Percentiles rank a stretch among this genome's conserved stretches.
These are phyloP conservation scores for Nipponia nippon DNA, from an alignment of 2,113 vertebrate genomes.

Conservation along the genomic window DNA sequence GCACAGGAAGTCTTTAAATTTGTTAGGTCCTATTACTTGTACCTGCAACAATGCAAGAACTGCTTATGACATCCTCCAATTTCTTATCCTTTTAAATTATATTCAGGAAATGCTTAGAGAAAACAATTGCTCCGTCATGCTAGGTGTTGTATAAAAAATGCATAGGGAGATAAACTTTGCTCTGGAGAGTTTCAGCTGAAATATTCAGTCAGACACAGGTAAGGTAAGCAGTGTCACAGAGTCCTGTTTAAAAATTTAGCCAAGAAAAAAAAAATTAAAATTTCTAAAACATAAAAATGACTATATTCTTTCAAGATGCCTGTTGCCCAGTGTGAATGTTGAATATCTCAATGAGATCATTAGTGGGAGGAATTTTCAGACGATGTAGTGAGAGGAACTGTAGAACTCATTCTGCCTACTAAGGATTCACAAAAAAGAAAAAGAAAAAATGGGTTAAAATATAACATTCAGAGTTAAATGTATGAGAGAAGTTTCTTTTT, in stretches of 20 bases:
- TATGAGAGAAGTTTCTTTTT: background rate
- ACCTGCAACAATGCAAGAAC: background rate
- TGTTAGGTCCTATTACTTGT: background rate
- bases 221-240: background rate
- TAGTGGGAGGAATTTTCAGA: background rate
- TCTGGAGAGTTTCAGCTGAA: background rate
- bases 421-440: background rate
- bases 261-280: background rate
- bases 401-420: background rate
- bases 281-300: background rate
- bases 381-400: background rate
- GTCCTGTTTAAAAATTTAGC: background rate
- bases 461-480: background rate
- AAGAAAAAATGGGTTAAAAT: background rate
- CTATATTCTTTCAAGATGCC: background rate
- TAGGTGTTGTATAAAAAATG: background rate
- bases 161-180: background rate
- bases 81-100: background rate
- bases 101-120: background rate
- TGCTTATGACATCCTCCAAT: fast-evolving
- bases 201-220: background rate
- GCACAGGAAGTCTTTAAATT: background rate
- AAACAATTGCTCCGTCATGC: background rate
- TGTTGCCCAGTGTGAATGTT: background rate
- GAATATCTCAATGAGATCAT: background rate